These are phyloP conservation scores for Drosophila ogumai DNA, from an alignment of 1,140 invertebrate species.

Conservation along the genomic window DNA sequence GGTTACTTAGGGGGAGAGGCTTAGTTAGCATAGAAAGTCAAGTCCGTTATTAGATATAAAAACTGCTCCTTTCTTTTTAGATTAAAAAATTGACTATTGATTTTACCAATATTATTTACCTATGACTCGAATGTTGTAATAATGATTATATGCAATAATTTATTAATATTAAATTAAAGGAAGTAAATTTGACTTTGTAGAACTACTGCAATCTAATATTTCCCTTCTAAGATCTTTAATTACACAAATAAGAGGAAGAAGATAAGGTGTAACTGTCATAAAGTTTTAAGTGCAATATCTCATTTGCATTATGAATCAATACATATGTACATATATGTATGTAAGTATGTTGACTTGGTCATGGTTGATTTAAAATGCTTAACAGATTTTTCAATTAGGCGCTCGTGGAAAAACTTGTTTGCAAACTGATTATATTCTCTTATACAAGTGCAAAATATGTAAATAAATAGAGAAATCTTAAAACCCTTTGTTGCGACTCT, in stretches of 20 bases:
- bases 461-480: neutral
- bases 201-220: neutral
- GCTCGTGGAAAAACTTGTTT: neutral
- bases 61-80: neutral
- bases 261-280: neutral
- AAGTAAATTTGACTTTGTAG: too few relatives aligned
- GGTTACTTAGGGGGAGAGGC: neutral
- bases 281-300: neutral
- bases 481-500: neutral
- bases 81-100: neutral
- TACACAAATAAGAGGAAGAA: neutral
- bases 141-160: neutral
- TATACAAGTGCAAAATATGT: neutral
- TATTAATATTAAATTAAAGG: neutral
- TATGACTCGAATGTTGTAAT: neutral
- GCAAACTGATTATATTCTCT: neutral
- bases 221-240: neutral
- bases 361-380: constrained; percentile 6
- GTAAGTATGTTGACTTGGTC: constrained; percentile 6
- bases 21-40: too few relatives aligned
- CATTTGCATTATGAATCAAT: constrained; percentile 8
- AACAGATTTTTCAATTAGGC: neutral
- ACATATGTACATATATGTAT: neutral
- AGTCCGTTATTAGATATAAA: too few relatives aligned
- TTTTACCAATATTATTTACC: neutral